A percentile compares a stretch with the other conserved stretches of the same genome.
These are phyloP conservation scores for Brenthis daphne DNA, from an alignment of 2,888 invertebrate genomes.

Conservation along the genomic window DNA sequence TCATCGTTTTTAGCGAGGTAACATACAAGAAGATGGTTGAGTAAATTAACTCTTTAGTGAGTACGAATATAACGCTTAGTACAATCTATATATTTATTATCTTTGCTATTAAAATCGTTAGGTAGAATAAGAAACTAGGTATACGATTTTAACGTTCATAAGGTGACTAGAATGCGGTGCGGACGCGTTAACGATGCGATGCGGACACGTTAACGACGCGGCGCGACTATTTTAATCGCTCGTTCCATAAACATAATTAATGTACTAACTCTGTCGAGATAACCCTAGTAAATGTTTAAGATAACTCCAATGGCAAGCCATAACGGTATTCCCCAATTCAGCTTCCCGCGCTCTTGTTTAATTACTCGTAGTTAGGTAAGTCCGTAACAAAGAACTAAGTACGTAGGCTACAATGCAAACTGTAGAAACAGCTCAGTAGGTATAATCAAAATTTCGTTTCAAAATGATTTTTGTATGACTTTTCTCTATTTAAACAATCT, in stretches of 20 bases:
- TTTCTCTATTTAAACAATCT: no score
- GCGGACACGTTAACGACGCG: constrained; percentile 40
- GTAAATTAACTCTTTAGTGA: neutral
- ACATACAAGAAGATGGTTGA: no score
- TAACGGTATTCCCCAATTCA: constrained; percentile 27
- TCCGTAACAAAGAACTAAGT: no score
- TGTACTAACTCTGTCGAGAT: constrained; percentile 36
- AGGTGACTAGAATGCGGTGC: constrained; percentile 44
- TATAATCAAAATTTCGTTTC: no score
- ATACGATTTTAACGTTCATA: constrained; percentile 44
- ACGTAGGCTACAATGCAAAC: no score
- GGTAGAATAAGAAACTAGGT: constrained; percentile 37
- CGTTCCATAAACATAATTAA: constrained; percentile 47
- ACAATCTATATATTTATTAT: neutral
- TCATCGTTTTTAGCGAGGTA: no score
- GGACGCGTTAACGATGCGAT: constrained; percentile 27
- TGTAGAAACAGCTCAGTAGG: no score
- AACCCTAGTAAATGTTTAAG: constrained; percentile 32
- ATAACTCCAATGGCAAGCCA: constrained; percentile 32
- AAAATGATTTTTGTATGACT: no score
- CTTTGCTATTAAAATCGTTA: constrained; percentile 41
- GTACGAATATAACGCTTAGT: neutral
- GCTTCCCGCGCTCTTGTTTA: constrained; percentile 5
- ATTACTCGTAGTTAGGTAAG: neutral
- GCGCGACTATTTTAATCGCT: constrained; percentile 50